A percentile compares a stretch with the other conserved stretches of the same genome.
phyloP scores from a whole-genome alignment of 2,797 vertebrate genomes.

The Parambassis ranga region DNA sequence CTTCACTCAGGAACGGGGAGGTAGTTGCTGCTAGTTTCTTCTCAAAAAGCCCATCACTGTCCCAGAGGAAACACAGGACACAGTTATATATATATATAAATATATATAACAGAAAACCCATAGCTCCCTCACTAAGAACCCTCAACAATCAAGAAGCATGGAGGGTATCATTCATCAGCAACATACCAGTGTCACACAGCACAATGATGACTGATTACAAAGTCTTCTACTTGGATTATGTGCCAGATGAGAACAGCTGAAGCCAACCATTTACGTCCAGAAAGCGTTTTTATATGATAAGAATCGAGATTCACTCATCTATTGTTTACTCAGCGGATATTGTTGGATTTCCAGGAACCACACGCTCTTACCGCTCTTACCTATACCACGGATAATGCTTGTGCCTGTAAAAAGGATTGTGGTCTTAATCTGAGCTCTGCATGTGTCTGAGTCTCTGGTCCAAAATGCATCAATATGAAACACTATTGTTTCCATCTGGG shows the following conservation, averaged over 20 bases:
- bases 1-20: constrained; percentile 65
- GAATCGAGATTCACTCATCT: constrained; percentile 49
- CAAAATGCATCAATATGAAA: constrained; percentile 67
- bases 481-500: constrained; percentile 68
- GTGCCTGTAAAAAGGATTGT: constrained; percentile 25
- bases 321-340: constrained; percentile 43
- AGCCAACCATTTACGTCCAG: constrained; percentile 48
- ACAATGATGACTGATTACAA: constrained; percentile 76
- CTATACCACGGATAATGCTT: constrained; percentile 26
- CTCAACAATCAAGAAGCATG: constrained; percentile 45
- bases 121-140: constrained; percentile 24
- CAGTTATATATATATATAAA: constrained; percentile 17
- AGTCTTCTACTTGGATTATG: constrained; percentile 56
- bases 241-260: constrained; percentile 47
- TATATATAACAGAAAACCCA: constrained; percentile 15
- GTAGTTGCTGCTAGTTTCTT: constrained; percentile 63
- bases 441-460: constrained; percentile 42
- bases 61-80: constrained; percentile 38
- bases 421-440: constrained; percentile 36
- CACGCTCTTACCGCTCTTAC: constrained; percentile 24
- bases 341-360: constrained; percentile 50
- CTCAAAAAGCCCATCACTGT: constrained; percentile 61
- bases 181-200: constrained; percentile 61
- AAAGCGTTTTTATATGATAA: constrained; percentile 61
- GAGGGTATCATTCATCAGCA: constrained; percentile 67